Evolutionary conservation across 2,113 vertebrate genomes (phyloP), one percentile per base, ranked within the genome.

Genomic region (Ursus arctos): DNA sequence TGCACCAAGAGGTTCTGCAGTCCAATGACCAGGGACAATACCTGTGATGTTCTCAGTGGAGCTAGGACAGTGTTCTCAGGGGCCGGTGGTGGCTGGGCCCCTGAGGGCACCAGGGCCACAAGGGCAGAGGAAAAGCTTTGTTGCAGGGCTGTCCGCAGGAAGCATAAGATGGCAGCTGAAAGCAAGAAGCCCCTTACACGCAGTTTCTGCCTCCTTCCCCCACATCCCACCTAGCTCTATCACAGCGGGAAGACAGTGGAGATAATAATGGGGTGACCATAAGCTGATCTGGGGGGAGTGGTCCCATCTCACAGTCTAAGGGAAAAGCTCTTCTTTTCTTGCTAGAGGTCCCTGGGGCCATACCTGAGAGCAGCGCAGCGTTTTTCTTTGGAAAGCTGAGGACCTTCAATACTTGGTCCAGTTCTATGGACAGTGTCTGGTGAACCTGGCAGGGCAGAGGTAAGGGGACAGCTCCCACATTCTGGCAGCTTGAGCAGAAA

Each of bases 1-100:
- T 99, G 99, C 90, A 99, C 98, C 96, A 99, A 97, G 84, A 99
- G 99, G 97, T 99, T 99, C 97, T 99, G 99, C 74, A 99, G 99
- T 74, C 99, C 99, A n/a, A 98, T 93, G 33, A 99, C 96, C 77
- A 99, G 98, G 0, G 97, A 98, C 31, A 98, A 97, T 33, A 99
- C 98, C 91, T 99, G 99, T 83, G 88, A 98, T 65, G 36, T 98
- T 63, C 98, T 96, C 83, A 99, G 98, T 0, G 99, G 99, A 95
- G 99, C 98, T 28, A 99, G 97, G 83, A 98, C 91, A 51, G 98
- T 96, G 22, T 99, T 99, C 67, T 98, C 98, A 10, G 98, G 91
- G 51, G 97, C 94, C 22, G 98, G 97, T 31, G 98, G 97, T 14
- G 98, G 97, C 31, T 80, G 67, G 96, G 74, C 26, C 86, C 55